Base-by-base conservation (phyloP, 2,113 vertebrate species). In the Perca flavescens region DNA sequence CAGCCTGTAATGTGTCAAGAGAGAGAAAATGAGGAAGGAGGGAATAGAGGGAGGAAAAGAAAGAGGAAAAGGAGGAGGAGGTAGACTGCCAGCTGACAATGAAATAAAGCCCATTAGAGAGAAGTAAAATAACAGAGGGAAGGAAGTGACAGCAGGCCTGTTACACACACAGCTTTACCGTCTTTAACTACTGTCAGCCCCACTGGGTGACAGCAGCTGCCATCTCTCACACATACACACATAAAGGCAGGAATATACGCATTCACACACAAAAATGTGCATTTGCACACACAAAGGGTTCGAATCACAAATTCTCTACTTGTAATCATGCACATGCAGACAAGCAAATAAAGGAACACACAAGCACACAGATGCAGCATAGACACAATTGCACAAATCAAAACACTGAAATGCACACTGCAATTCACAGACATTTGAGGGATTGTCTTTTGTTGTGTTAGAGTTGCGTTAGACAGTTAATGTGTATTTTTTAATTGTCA, bases 61-160 rank as follows among this genome's bases (percentile, higher is more conserved):
- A 93, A 89, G 86, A 67, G 62, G 73, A 68, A 76, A 54, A 76
- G 77, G 71, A 84, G 77, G 71, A 84, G 87, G 88, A 88, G 86
- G 90, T 89, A 90, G 91, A 93, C 89, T 93, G 90, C 89, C 89
- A 90, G 89, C 89, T 95, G 95, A 95, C 94, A 94, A 90, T 93
- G 93, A 95, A 94, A 95, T 94, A 95, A 95, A 95, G 92, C 94
- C 94, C 91, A 96, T 95, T 96, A 95, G 93, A 90, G 90, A 63
- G 83, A 88, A 77, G 86, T 94, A 92, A 93, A 94, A 92, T 89
- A 90, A 91, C 91, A 89, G 77, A 88, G 82, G 68, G 88, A 90
- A 87, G 85, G 92, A 95, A 94, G 93, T 94, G 94, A 94, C 92
- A 94, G 91, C 76, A 79, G 82, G 86, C 83, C 91, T 91, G 91